Conservation (phyloP, 2,888 invertebrate genomes). For the Hydrotaea diabolus region DNA sequence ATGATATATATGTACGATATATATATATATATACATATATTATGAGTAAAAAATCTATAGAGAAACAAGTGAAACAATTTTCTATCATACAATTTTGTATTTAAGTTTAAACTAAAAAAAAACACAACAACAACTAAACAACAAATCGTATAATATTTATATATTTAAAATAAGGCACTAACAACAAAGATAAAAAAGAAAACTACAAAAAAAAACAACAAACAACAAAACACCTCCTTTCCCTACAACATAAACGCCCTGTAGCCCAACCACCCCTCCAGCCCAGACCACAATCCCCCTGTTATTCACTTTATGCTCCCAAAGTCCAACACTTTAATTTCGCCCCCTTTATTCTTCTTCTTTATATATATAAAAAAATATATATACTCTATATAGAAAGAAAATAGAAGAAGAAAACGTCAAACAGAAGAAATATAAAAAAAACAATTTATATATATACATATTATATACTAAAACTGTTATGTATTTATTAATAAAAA, state of each 20-base stretch:
- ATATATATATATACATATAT: neutral
- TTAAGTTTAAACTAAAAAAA: conserved; percentile 44
- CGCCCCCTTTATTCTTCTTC: neutral
- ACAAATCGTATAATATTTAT: conserved; percentile 39
- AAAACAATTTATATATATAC: conserved; percentile 50
- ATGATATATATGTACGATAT: conserved; percentile 35
- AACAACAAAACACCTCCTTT: conserved; percentile 45
- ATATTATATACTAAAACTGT: conserved; percentile 59
- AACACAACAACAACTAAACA: conserved; percentile 23
- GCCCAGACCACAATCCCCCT: neutral
- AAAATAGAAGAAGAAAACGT: neutral
- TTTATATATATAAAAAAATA: neutral
- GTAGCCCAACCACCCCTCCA: neutral
- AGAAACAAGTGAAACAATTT: conserved; percentile 47
- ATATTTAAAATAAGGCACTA: conserved; percentile 51
- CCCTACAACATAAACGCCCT: conserved; percentile 4
- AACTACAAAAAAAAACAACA: no score
- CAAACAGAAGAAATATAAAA: conserved; percentile 4
- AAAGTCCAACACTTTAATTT: conserved; percentile 1
- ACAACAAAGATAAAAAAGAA: no score
- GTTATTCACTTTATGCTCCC: conserved; percentile 6
- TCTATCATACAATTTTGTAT: conserved; percentile 47
- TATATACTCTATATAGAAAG: conserved; percentile 2
- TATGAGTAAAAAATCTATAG: conserved; percentile 39
- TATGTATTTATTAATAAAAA: conserved; percentile 60